A percentile compares a stretch with the other conserved stretches of the same genome.
Evolutionary conservation across 2,113 vertebrate species (phyloP).

Genomic region (Crotalus tigris): DNA sequence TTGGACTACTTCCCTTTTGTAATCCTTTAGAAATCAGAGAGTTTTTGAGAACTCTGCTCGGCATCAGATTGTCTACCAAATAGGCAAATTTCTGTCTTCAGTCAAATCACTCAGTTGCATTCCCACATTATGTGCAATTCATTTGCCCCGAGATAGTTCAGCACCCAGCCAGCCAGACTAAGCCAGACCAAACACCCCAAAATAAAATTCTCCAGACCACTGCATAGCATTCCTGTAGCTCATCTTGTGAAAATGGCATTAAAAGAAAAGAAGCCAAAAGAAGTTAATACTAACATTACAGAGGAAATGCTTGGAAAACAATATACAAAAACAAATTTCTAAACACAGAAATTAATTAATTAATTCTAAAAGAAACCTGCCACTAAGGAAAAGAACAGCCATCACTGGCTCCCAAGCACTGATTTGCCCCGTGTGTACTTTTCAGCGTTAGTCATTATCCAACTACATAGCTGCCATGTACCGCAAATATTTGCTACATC

Average conservation of each 20-base stretch:
- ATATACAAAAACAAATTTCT: background rate
- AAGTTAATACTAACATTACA: background rate
- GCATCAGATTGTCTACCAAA: background rate
- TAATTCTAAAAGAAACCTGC: background rate
- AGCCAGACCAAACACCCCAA: background rate
- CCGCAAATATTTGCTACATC: background rate
- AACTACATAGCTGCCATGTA: background rate
- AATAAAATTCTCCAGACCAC: background rate
- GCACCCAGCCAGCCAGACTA: background rate
- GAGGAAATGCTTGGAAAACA: background rate
- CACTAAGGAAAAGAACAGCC: background rate
- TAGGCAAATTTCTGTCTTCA: background rate
- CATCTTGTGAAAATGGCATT: background rate
- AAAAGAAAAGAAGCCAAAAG: background rate
- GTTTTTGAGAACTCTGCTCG: background rate
- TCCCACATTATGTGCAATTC: background rate
- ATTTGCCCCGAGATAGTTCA: background rate
- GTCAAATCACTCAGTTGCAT: fast-evolving
- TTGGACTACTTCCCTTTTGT: background rate
- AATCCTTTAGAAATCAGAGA: fast-evolving
- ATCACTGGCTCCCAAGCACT: background rate
- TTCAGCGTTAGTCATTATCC: background rate
- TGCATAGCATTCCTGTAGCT: background rate
- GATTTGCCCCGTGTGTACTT: background rate
- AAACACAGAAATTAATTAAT: background rate